Base-by-base conservation (phyloP, 2,888 invertebrate species). In the Drosophila barbarae region DNA sequence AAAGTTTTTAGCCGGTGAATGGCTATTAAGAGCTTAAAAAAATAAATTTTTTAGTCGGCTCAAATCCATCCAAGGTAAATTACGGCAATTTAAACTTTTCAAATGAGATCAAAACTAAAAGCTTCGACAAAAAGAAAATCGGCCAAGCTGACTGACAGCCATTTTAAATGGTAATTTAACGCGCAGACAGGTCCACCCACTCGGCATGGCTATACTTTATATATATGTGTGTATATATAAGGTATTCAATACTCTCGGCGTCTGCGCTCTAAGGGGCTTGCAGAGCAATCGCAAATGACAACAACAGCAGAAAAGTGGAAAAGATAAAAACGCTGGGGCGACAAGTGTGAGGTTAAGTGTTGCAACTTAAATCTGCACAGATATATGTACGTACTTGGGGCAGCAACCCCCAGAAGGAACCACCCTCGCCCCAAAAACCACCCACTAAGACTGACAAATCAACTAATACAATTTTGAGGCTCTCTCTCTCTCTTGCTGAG, bases 131-230 rank as follows among this genome's bases (percentile, higher is more conserved):
- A 83, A 77, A 68, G 64, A 69, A 71, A 85, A 85, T 83, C 72
- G 75, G 69, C 55, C 74, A 46, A 71, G 69, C 86, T 71, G 74
- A 76, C 83, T 77, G 84, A 87, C 84, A 85, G 86, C 85, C 85
- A 85, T 85, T 85, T 85, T 85, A 85, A 86, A 87, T 81, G 86
- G 84, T 85, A 83, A 86, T 83, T 80, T 75, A 76, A 77, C 73
- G 72, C 71, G 53, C 64, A 65, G 68, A 64, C 54, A 59, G 44
- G 55, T 60, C 64, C 49, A 44, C 49, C 30, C 64, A 53, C 64
- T 51, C 36, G 52, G 51, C 30, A 71, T 21, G 53, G 38, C 70
- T 30, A 68, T 57, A 61, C 26, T 21, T 0, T 26, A 50, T 56
- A 38, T 56, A 9, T 42, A 5, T 15, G 41, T 8, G n/a, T 21